phyloP scores from a whole-genome alignment of 2,888 invertebrate species.

The Baronia brevicornis region DNA sequence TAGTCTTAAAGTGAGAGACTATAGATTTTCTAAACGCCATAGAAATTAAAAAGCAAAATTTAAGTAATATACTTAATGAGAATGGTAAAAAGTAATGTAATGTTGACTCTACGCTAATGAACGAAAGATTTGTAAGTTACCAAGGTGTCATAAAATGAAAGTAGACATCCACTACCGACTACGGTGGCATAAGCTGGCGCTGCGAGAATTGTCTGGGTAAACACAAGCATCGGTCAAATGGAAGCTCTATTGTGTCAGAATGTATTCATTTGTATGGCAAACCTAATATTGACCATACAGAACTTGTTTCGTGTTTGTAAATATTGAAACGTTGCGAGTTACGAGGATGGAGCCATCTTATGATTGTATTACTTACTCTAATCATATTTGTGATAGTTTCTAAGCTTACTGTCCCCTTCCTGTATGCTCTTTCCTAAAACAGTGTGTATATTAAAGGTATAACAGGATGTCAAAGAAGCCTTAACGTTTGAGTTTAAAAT shows the following conservation, averaged over 20 bases:
- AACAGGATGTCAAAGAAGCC: too few relatives aligned
- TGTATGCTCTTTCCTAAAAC: too few relatives aligned
- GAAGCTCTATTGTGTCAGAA: constrained; percentile 68
- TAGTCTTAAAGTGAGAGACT: too few relatives aligned
- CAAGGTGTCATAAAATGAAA: constrained; percentile 37
- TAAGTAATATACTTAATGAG: too few relatives aligned
- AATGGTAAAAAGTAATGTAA: too few relatives aligned
- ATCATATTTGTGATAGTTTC: constrained; percentile 2
- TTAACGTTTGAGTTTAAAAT: too few relatives aligned
- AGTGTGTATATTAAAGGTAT: too few relatives aligned
- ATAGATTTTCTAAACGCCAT: too few relatives aligned
- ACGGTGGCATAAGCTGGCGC: constrained; percentile 53
- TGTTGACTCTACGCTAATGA: too few relatives aligned
- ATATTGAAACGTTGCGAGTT: constrained; percentile 39
- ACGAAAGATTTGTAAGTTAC: constrained; percentile 25
- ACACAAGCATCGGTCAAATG: constrained; percentile 65
- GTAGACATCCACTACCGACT: constrained; percentile 33
- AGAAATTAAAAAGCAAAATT: too few relatives aligned
- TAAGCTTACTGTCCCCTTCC: too few relatives aligned
- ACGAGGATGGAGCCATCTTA: constrained; percentile 33
- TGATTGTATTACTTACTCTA: constrained; percentile 40
- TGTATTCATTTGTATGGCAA: constrained; percentile 73
- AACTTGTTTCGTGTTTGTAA: constrained; percentile 64
- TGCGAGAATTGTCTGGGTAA: constrained; percentile 66
- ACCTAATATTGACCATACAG: constrained; percentile 63